Conservation (phyloP, 2,113 vertebrate species). For the Lophura nycthemera region DNA sequence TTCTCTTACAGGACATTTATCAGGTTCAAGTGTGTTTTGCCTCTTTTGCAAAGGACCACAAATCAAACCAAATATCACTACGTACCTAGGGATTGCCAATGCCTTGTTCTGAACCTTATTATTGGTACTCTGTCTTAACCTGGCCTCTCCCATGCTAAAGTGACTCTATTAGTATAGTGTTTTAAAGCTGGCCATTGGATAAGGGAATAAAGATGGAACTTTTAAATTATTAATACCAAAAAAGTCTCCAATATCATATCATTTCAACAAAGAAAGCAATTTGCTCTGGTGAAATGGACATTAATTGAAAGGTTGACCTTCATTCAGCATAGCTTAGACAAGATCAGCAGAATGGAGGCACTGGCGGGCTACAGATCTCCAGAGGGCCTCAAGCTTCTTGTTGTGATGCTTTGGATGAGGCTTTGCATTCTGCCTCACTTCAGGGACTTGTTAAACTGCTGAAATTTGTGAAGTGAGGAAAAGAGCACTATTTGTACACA, state of each 20-base stretch:
- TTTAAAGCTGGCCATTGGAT: background rate
- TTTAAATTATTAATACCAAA: constrained; percentile 47
- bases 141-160: background rate
- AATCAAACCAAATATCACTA: constrained; percentile 68
- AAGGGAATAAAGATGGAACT: background rate
- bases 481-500: constrained; percentile 28
- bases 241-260: constrained; percentile 18
- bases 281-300: background rate
- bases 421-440: constrained; percentile 40
- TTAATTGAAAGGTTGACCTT: constrained; percentile 68
- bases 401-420: constrained; percentile 18
- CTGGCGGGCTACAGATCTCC: constrained; percentile 31
- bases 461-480: constrained; percentile 48
- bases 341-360: constrained; percentile 46
- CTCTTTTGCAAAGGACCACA: constrained; percentile 29
- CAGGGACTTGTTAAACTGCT: constrained; percentile 69
- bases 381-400: constrained; percentile 35
- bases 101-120: background rate
- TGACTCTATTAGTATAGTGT: background rate
- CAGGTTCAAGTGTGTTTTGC: constrained; percentile 1
- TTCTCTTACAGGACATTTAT: constrained; percentile 28
- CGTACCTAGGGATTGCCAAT: constrained; percentile 6
- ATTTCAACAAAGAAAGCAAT: background rate
- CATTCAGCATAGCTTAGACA: constrained; percentile 31
- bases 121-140: background rate